Percentiles rank a stretch among this genome's conserved stretches.
Evolutionary conservation across 2,113 vertebrate genomes (phyloP).

Genomic region (Orycteropus afer): DNA sequence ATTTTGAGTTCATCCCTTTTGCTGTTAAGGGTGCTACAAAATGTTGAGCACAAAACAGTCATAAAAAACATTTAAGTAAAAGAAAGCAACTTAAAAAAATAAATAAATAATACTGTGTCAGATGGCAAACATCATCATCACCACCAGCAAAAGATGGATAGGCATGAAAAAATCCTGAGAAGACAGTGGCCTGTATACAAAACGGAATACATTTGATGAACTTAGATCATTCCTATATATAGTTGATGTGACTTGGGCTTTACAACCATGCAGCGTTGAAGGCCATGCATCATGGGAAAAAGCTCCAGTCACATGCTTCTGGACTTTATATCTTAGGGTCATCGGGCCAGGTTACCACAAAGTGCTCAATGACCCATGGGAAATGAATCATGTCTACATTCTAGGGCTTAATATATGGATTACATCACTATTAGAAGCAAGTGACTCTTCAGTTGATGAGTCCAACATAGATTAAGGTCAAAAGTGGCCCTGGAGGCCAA

Average conservation of each 20-base stretch:
- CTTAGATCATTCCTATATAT: background rate
- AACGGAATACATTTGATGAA: background rate
- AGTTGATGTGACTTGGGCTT: background rate
- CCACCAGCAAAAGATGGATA: background rate
- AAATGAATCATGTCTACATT: constrained; percentile 53
- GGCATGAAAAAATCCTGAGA: background rate
- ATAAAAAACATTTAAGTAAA: constrained; percentile 55
- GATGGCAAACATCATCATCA: background rate
- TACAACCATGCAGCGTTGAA: background rate
- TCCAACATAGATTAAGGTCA: constrained; percentile 54
- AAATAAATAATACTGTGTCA: background rate
- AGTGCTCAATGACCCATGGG: constrained; percentile 38
- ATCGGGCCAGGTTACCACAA: constrained; percentile 17
- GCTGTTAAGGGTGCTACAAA: constrained; percentile 46
- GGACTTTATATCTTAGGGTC: constrained; percentile 24
- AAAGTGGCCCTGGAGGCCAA: constrained; percentile 43
- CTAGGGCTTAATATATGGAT: constrained; percentile 29
- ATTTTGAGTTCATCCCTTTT: constrained; percentile 55
- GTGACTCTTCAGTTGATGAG: background rate
- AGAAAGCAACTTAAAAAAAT: background rate
- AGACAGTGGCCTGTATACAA: background rate
- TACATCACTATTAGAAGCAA: constrained; percentile 34
- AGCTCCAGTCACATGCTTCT: background rate
- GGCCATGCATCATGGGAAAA: background rate
- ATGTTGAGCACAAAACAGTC: constrained; percentile 40